phyloP scores from a whole-genome alignment of 2,113 vertebrate genomes.

The Ptyas mucosa region DNA sequence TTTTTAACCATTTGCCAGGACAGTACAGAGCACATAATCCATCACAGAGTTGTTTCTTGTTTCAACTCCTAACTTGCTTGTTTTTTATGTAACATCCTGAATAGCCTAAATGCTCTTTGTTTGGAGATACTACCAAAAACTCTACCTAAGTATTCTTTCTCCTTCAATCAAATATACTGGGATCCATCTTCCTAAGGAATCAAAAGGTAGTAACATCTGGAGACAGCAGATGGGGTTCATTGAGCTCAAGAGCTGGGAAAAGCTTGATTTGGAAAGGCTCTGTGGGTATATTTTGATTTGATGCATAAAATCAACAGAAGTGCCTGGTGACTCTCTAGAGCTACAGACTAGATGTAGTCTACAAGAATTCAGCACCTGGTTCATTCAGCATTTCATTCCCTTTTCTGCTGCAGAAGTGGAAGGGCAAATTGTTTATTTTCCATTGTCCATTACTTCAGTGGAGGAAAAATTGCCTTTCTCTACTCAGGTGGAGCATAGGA shows the following conservation, averaged over 20 bases:
- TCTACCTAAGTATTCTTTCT: background rate
- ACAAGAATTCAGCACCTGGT: background rate
- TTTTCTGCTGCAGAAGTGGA: background rate
- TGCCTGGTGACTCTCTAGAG: background rate
- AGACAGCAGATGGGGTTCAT: background rate
- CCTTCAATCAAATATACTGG: background rate
- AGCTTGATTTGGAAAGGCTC: background rate
- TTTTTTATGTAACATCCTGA: background rate
- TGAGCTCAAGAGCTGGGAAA: background rate
- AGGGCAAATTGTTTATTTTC: background rate
- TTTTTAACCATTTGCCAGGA: slow-evolving; percentile 20
- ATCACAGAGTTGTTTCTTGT: background rate
- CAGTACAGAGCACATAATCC: background rate
- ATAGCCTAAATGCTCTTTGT: background rate
- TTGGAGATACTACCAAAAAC: background rate
- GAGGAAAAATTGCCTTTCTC: background rate
- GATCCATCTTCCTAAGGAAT: background rate
- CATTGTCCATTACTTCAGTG: background rate
- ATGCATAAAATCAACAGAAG: background rate
- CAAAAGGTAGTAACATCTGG: slow-evolving; percentile 8
- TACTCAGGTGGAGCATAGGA: background rate
- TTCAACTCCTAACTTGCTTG: background rate
- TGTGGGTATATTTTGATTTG: background rate
- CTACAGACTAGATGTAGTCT: background rate
- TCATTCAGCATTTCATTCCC: background rate